phyloP scores from a whole-genome alignment of 2,113 vertebrate species.

The Sminthopsis crassicaudata region DNA sequence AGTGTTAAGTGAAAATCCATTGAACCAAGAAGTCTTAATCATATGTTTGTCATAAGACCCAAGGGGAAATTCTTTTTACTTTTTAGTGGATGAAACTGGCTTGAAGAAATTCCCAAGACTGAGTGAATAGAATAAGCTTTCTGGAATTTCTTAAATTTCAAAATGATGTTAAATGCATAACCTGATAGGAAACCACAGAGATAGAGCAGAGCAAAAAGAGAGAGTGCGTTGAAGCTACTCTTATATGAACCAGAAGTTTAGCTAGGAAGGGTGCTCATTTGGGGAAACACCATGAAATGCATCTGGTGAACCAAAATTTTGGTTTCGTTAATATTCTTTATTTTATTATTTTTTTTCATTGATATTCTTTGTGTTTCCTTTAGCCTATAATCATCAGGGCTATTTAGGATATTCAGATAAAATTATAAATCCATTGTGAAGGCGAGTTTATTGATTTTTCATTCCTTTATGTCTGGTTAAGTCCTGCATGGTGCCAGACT shows the following conservation, averaged over 20 bases:
- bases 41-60: constrained; percentile 42
- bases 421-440: background rate
- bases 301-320: background rate
- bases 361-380: constrained; percentile 24
- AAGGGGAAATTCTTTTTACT: constrained; percentile 12
- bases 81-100: constrained; percentile 29
- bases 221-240: constrained; percentile 14
- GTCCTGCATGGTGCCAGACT: background rate
- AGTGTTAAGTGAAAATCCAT: constrained; percentile 52
- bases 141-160: constrained; percentile 44
- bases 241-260: background rate
- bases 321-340: background rate
- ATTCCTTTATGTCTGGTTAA: background rate
- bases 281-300: constrained; percentile 44
- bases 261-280: background rate
- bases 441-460: background rate
- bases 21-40: constrained; percentile 32
- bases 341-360: background rate
- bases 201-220: background rate
- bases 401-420: background rate
- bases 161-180: constrained; percentile 1
- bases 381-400: background rate
- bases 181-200: constrained; percentile 35
- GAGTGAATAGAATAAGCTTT: background rate
- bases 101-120: constrained; percentile 44